Base-by-base conservation (phyloP, 1,140 invertebrate genomes). In the Tetragnatha versicolor region DNA sequence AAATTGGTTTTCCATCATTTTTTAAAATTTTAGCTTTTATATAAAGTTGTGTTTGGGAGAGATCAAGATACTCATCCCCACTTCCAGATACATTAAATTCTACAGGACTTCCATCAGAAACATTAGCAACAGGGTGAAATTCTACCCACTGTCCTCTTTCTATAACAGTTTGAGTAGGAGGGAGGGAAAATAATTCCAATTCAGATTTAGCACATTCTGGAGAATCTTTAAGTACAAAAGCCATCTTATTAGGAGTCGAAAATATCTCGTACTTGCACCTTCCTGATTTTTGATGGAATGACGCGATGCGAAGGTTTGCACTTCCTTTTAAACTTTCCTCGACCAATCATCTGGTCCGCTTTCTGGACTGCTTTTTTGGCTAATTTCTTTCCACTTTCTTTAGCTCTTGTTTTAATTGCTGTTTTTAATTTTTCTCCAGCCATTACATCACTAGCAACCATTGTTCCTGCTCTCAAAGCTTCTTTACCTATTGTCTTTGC, bases 171-270 rank as follows among this genome's bases (percentile, higher is more conserved):
- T 63, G 58, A 2, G 58, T 76, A 14, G 29, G 4, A 14, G 72
- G 58, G 10, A 76, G 10, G 10, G 33, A 12, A 22, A 76, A 75
- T 10, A 75, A 22, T 53, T 75, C 58, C 55, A 76, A 76, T 63
- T 76, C 72, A 10, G 72, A 76, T 25, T 76, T 76, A 2, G 63
- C 72, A 49, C 58, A 76, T 22, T 65, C 60, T 6, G 55, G 72
- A 22, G 72, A 76, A 33, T 27, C 60, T 49, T 61, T 61, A 5
- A 63, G 27, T 27, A 61, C 2, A 33, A 33, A 76, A 9, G 55
- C 45, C 58, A 76, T 69, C 17, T 70, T 47, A 49, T 17, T n/a
- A n/a, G n/a, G 27, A 22, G 17, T 61, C 42, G 22, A 76, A 76
- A 63, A 76, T 55, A 14, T 76, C 39, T 7, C 27, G 39, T 63